Base-by-base conservation (phyloP, 2,113 vertebrate species). In the Leucosticte australis region DNA sequence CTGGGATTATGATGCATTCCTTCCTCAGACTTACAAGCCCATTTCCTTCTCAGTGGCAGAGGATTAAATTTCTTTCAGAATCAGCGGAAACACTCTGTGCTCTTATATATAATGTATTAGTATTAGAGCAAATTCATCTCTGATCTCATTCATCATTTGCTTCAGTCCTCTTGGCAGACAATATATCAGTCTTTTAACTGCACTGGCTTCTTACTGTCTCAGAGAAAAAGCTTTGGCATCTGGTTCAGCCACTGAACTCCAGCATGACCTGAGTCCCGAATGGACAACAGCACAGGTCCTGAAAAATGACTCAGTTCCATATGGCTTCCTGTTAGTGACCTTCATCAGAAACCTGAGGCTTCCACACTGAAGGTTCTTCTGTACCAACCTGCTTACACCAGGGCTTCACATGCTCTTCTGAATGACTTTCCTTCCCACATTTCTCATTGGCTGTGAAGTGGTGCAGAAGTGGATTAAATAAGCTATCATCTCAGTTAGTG, bases 21-120 rank as follows among this genome's bases (percentile, higher is more conserved):
- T 83, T 95, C 65, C 83, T 84, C 55, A 84, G 86, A 39, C 69
- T 92, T 69, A 95, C 56, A 94, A 81, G 83, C 15, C 73, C 62
- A 94, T 96, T 96, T 96, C 95, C 92, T 96, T 96, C 92, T 95
- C 89, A 95, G 86, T 75, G 71, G 93, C 86, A 93, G 80, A 87
- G 86, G 91, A 95, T 96, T 94, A 96, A 64, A 92, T 96, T 93
- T 88, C 95, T 95, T 94, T 93, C 94, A 83, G 90, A 93, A 96
- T 83, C 95, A 93, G 95, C 28, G 41, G 89, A 97, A 96, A 85
- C 93, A 88, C 56, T 76, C 69, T 75, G 53, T 83, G 62, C 86
- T 93, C 62, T 90, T 94, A 94, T 89, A 94, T 96, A 95, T 62
- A 95, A 95, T 1, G 2, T 65, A 89, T 92, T 90, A 94, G 94